Base-by-base conservation (phyloP, 1,140 invertebrate genomes). In the Linepithema humile region DNA sequence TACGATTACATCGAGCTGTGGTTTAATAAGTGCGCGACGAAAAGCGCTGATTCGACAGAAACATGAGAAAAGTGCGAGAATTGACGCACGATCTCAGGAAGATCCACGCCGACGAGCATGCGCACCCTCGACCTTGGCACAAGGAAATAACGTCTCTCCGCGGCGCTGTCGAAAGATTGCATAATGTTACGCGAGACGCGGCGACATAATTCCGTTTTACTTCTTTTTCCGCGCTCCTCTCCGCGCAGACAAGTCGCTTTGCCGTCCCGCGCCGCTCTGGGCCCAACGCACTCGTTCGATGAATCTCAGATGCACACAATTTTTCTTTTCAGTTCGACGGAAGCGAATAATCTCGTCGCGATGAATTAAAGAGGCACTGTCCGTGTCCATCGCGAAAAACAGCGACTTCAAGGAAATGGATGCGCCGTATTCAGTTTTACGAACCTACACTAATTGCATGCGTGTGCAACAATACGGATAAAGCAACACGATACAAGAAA, bases 101-200 rank as follows among this genome's bases (percentile, higher is more conserved):
- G 32, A 73, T 72, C 43, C 40, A 20, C 38, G 23, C 10, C 12
- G 73, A 82, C 26, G 83, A 74, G 62, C 85, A 84, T 67, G 86
- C 85, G 73, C 82, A 55, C 62, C 59, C 23, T 75, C 64, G 69
- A 64, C 69, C 75, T 85, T 78, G 67, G 77, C 67, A 75, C 59
- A 50, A 77, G 78, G 69, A 88, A 84, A 85, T 78, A 84, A 84
- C 82, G 60, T 73, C 57, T 84, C 50, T 67, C 35, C 75, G 38
- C 40, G 55, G 48, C 50, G 38, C 59, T 55, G 50, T 64, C 65
- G 75, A 70, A 83, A 75, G 77, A 88, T 90, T 90, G 88, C 89
- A 82, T 84, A 89, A 90, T 85, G 55, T 90, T 88, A 84, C 84
- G 80, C 85, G 60, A 89, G 72, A 83, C 72, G 12, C 50, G 55